Percentiles rank a stretch among this genome's conserved stretches.
phyloP scores from a whole-genome alignment of 2,797 vertebrate genomes.

The Smutsia temminckii region DNA sequence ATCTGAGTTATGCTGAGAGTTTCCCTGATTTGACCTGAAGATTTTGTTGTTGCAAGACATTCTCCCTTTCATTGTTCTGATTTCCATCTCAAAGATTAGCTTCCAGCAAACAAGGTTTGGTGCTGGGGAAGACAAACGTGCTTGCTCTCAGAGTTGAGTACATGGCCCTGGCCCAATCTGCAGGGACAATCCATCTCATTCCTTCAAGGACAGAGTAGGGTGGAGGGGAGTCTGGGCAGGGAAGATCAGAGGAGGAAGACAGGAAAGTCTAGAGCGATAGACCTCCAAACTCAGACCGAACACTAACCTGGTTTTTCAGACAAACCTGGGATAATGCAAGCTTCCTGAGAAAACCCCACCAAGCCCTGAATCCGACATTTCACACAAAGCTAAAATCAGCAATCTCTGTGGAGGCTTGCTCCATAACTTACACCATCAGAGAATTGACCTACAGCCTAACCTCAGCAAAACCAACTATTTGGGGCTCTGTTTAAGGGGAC shows the following conservation, averaged over 20 bases:
- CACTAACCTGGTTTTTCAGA: not conserved
- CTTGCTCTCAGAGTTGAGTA: not conserved
- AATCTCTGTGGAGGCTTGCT: not conserved
- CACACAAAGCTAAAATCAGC: not conserved
- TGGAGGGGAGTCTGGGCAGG: not conserved
- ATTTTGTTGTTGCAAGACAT: not conserved
- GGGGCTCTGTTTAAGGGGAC: not conserved
- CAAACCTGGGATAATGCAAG: not conserved
- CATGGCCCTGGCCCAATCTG: not conserved
- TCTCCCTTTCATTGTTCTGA: not conserved
- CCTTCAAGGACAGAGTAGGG: not conserved
- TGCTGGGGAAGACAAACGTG: not conserved
- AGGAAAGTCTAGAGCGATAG: fast-evolving
- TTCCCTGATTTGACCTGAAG: not conserved
- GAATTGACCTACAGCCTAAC: not conserved
- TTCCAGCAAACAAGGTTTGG: not conserved
- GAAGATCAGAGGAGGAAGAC: not conserved
- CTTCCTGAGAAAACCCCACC: not conserved
- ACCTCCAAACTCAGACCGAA: not conserved
- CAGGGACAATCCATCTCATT: not conserved
- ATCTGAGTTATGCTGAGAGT: not conserved
- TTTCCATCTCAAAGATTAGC: not conserved
- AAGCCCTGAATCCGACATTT: not conserved
- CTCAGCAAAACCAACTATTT: not conserved
- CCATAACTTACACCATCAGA: not conserved